phyloP scores from a whole-genome alignment of 1,140 invertebrate species.

The Myzus persicae region DNA sequence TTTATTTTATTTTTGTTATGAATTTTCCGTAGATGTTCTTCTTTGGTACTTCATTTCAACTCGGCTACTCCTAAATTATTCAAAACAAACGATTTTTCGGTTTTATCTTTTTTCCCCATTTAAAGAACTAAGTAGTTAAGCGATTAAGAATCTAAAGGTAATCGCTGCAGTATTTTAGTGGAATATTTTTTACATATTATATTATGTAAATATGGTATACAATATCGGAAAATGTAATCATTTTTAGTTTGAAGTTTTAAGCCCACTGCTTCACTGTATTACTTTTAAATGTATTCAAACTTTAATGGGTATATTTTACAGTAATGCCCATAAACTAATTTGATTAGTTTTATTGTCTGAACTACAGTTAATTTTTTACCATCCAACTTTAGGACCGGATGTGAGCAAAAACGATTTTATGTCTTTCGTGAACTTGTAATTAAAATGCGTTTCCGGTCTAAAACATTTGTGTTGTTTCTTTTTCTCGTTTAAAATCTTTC shows the following conservation, averaged over 20 bases:
- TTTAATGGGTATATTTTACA: conserved; percentile 4
- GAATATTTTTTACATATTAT: neutral
- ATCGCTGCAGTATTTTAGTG: neutral
- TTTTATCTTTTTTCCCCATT: neutral
- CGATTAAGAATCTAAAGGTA: neutral
- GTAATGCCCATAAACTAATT: conserved; percentile 13
- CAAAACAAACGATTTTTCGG: neutral
- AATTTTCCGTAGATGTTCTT: too few species aligned
- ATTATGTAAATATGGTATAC: neutral
- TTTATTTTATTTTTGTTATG: too few species aligned
- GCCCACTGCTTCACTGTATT: neutral
- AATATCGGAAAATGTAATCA: neutral
- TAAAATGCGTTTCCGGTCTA: conserved; percentile 22
- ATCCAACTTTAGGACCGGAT: conserved; percentile 1
- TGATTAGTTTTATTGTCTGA: conserved; percentile 18
- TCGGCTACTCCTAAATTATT: neutral
- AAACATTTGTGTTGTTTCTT: neutral
- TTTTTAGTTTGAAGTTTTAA: conserved; percentile 3
- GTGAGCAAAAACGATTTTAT: conserved; percentile 8
- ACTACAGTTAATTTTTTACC: conserved; percentile 24
- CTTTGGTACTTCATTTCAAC: neutral
- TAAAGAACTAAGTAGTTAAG: neutral
- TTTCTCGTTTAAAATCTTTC: neutral
- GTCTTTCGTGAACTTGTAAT: conserved; percentile 14
- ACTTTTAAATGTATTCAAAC: neutral